Conservation (phyloP, 2,888 invertebrate genomes). For the Acanthococcus lagerstroemiae region DNA sequence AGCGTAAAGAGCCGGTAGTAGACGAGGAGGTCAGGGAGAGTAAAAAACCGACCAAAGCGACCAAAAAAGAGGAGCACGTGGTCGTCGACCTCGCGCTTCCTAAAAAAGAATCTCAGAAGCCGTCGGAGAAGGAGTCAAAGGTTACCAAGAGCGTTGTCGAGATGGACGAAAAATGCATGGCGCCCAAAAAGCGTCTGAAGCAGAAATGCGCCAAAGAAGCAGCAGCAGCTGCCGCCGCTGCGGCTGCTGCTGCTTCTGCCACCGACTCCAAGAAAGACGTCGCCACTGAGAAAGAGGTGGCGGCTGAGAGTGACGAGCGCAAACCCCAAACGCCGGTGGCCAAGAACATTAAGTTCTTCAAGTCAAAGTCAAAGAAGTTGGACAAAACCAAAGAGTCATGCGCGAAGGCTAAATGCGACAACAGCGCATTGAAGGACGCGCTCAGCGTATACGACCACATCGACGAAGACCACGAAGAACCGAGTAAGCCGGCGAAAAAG, state of each 20-base stretch:
- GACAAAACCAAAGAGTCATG: conserved; percentile 5
- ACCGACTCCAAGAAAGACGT: conserved; percentile 20
- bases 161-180: neutral
- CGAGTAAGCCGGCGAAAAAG: neutral
- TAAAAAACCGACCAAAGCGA: neutral
- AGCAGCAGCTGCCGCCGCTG: neutral
- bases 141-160: neutral
- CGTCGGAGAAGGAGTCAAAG: neutral
- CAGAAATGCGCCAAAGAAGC: neutral
- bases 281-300: conserved; percentile 23
- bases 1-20: conserved; percentile 21
- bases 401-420: neutral
- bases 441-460: conserved; percentile 24
- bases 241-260: too few relatives aligned
- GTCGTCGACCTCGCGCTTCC: too few relatives aligned
- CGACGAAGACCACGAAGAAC: conserved; percentile 16
- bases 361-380: conserved; percentile 11
- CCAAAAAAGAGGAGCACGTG: neutral
- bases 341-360: conserved; percentile 21
- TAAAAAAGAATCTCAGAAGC: conserved; percentile 1
- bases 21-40: conserved; percentile 31
- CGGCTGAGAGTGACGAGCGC: neutral
- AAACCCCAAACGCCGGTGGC: neutral
- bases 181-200: conserved; percentile 9
- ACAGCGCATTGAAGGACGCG: conserved; percentile 12